Percentiles rank a stretch among this genome's conserved stretches.
phyloP scores from a whole-genome alignment of 2,113 vertebrate species.

The Poicephalus gulielmi region DNA sequence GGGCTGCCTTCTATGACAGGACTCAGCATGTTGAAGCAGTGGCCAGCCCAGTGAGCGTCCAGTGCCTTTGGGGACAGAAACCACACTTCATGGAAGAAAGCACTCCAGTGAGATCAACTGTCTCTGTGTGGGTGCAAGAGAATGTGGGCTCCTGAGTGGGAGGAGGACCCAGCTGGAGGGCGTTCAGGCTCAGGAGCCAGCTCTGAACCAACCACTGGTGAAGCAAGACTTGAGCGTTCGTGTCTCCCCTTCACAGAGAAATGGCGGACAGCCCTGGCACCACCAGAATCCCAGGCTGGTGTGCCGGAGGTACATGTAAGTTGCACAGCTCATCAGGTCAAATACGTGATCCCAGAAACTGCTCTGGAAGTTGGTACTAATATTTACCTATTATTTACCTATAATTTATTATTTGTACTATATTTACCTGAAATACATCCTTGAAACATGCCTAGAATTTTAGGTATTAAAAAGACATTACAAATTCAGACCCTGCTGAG shows the following conservation, averaged over 20 bases:
- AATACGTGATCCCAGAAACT: rapidly evolving
- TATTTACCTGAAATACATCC: background rate
- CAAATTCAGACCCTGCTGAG: background rate
- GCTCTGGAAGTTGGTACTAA: background rate
- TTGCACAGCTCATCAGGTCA: background rate
- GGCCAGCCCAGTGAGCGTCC: background rate
- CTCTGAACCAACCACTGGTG: background rate
- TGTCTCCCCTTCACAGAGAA: background rate
- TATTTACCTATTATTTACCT: background rate
- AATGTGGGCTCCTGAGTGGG: rapidly evolving
- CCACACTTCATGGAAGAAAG: background rate
- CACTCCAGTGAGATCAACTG: background rate
- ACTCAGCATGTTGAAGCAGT: background rate
- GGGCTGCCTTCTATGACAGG: background rate
- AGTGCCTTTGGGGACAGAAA: background rate
- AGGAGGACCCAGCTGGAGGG: background rate
- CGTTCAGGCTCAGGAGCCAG: background rate
- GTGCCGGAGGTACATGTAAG: background rate
- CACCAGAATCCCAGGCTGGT: background rate
- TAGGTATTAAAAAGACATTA: background rate
- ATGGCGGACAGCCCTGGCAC: background rate
- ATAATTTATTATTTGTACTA: background rate
- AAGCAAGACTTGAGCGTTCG: background rate
- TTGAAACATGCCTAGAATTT: background rate
- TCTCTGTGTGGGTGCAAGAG: background rate